Percentiles rank a stretch among this genome's conserved stretches.
Conservation (phyloP, 2,888 invertebrate species). For the Nomada ferruginata region DNA sequence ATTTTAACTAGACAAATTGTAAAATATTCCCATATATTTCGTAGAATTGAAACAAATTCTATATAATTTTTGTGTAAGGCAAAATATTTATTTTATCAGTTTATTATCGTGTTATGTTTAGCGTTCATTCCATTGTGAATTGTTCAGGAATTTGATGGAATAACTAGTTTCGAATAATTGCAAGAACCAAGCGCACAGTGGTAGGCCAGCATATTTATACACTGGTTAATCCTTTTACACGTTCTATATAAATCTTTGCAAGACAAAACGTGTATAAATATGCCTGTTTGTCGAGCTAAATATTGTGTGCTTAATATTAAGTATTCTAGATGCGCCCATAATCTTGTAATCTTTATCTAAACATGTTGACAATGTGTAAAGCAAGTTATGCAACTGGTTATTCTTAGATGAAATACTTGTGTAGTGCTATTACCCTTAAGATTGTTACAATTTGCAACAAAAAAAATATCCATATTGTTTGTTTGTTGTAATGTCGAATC, state of each 20-base stretch:
- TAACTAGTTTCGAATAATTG: constrained; percentile 57
- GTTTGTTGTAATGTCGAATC: constrained; percentile 81
- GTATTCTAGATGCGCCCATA: constrained; percentile 63
- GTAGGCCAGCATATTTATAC: constrained; percentile 65
- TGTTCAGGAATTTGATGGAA: constrained; percentile 52
- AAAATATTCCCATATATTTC: constrained; percentile 22
- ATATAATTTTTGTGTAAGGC: not conserved
- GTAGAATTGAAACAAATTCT: constrained; percentile 3
- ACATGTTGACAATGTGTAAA: constrained; percentile 70
- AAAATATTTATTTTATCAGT: constrained; percentile 23
- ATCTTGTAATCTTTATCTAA: constrained; percentile 68
- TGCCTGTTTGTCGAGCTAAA: constrained; percentile 48
- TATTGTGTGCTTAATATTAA: constrained; percentile 71
- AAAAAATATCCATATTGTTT: constrained; percentile 81
- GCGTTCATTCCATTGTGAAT: constrained; percentile 36
- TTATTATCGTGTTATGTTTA: constrained; percentile 24
- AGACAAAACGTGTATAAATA: constrained; percentile 64
- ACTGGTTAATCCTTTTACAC: constrained; percentile 67
- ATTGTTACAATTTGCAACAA: constrained; percentile 78
- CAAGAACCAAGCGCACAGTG: constrained; percentile 71
- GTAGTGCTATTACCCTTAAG: constrained; percentile 75
- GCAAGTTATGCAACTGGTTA: constrained; percentile 74
- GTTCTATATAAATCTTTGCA: constrained; percentile 63
- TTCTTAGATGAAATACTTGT: constrained; percentile 68
- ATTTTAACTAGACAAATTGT: constrained; percentile 10